These are phyloP conservation scores for Embidobia sp. DNA, from an alignment of 2,888 invertebrate species.

Conservation along the genomic window DNA sequence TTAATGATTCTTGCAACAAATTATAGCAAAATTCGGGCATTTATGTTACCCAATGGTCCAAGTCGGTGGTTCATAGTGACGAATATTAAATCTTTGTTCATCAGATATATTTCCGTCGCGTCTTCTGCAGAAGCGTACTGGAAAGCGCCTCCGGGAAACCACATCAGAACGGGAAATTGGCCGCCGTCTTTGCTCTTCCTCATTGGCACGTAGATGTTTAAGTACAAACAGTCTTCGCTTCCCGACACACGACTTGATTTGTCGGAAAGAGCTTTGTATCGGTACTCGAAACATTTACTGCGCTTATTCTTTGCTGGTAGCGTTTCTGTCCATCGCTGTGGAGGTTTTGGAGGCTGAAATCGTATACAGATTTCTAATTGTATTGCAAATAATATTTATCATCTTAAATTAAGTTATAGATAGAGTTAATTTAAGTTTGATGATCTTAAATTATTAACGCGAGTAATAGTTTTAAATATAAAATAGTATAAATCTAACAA, in stretches of 20 bases:
- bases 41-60: constrained; percentile 84
- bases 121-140: constrained; percentile 81
- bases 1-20: no score
- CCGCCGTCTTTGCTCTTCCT: background rate
- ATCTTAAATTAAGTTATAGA: no score
- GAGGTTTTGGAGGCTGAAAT: background rate
- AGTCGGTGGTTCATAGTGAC: constrained; percentile 88
- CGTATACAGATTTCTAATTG: no score
- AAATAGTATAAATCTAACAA: no score
- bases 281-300: background rate
- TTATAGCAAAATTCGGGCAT: no score
- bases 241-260: constrained; percentile 59
- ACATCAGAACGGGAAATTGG: constrained; percentile 74
- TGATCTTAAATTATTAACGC: no score
- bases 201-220: constrained; percentile 75
- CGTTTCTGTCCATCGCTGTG: background rate
- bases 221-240: constrained; percentile 76
- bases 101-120: constrained; percentile 83
- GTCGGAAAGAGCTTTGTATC: background rate
- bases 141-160: constrained; percentile 77
- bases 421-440: no score
- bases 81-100: constrained; percentile 86
- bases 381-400: no score
- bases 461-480: no score
- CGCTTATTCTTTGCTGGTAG: background rate